Evolutionary conservation across 2,888 invertebrate genomes (phyloP).

Genomic region (Nesidiocoris tenuis): DNA sequence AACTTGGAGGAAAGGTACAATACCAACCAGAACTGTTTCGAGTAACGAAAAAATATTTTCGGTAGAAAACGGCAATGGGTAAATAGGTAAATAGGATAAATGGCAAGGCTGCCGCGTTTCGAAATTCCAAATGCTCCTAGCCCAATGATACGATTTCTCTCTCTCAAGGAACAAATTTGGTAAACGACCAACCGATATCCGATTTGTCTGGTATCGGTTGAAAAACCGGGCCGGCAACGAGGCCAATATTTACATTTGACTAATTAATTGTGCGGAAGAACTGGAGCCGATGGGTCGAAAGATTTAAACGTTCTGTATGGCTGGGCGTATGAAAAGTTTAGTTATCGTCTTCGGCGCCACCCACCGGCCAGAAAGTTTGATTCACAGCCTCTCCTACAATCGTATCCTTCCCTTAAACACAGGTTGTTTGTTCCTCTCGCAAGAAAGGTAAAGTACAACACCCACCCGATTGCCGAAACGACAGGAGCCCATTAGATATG

Average conservation of each 20-base stretch:
- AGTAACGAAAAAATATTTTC: too few relatives aligned
- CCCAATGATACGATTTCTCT: too few relatives aligned
- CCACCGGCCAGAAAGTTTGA: constrained; percentile 25
- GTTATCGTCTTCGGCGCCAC: constrained; percentile 37
- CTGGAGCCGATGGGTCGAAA: neutral
- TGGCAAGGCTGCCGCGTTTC: too few relatives aligned
- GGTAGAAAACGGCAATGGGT: too few relatives aligned
- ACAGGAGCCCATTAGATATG: neutral
- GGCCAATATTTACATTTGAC: neutral
- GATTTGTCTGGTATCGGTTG: too few relatives aligned
- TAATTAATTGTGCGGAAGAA: neutral
- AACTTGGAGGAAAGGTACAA: too few relatives aligned
- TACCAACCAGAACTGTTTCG: too few relatives aligned
- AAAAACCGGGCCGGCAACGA: neutral
- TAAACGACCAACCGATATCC: too few relatives aligned
- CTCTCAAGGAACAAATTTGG: too few relatives aligned
- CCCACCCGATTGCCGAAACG: neutral
- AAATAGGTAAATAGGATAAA: too few relatives aligned
- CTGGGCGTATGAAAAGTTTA: constrained; percentile 31
- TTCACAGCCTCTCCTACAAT: constrained; percentile 2
- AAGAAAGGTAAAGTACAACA: neutral
- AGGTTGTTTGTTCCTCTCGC: neutral
- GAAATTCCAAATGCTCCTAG: too few relatives aligned
- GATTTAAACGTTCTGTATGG: neutral
- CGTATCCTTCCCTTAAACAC: constrained; percentile 14